These are phyloP conservation scores for Sinocyclocheilus rhinocerous DNA, from an alignment of 2,113 vertebrate species.

Conservation along the genomic window DNA sequence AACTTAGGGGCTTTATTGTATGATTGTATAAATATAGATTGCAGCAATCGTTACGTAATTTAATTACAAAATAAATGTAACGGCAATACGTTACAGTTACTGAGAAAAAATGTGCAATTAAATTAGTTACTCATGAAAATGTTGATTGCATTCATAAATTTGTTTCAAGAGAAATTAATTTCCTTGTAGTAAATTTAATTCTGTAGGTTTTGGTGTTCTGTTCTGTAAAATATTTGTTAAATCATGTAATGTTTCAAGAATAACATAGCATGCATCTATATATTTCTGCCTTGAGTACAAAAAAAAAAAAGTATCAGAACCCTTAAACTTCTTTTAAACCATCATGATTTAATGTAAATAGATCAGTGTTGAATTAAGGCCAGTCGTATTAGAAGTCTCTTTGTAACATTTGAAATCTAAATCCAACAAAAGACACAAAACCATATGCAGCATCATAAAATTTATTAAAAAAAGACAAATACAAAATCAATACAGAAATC, in stretches of 20 bases:
- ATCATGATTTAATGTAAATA: not conserved
- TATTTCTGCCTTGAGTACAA: not conserved
- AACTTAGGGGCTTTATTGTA: not conserved
- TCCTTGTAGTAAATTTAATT: not conserved
- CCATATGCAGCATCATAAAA: too few relatives aligned
- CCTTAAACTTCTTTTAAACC: not conserved
- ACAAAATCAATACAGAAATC: conserved; percentile 25
- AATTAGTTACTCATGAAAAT: too few relatives aligned
- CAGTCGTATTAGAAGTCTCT: not conserved
- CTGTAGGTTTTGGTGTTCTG: not conserved
- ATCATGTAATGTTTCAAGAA: not conserved
- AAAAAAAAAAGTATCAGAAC: not conserved
- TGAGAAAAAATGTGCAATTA: too few relatives aligned
- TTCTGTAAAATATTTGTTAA: not conserved
- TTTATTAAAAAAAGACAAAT: not conserved
- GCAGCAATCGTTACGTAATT: not conserved
- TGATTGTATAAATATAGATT: too few relatives aligned
- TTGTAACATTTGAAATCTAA: not conserved
- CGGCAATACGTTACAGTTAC: too few relatives aligned
- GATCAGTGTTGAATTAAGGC: not conserved
- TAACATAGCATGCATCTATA: not conserved
- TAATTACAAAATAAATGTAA: too few relatives aligned
- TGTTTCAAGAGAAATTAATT: not conserved
- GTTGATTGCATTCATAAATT: not conserved
- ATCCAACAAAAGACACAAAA: not conserved